These are phyloP conservation scores for Dipodomys ordii DNA, from an alignment of 2,113 vertebrate species.

Conservation along the genomic window DNA sequence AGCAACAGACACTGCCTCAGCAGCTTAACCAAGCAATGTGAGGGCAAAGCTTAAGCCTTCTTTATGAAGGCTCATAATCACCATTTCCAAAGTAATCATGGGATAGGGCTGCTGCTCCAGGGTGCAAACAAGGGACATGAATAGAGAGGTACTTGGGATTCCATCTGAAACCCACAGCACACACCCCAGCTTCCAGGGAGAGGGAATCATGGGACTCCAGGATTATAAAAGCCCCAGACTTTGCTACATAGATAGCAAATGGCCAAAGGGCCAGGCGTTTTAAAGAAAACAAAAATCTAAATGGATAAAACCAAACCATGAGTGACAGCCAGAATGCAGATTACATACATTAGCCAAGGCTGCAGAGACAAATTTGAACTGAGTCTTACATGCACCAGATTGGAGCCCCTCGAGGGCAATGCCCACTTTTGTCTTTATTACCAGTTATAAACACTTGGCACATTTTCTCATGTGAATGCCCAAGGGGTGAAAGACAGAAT, in stretches of 20 bases:
- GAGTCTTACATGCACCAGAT: not conserved
- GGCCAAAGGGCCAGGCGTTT: not conserved
- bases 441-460: not conserved
- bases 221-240: not conserved
- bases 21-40: not conserved
- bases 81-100: not conserved
- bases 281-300: not conserved
- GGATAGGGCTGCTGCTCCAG: not conserved
- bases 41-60: not conserved
- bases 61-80: not conserved
- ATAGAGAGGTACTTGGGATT: not conserved
- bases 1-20: not conserved
- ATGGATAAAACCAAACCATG: not conserved
- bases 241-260: not conserved
- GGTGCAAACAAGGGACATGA: not conserved
- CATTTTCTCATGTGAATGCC: not conserved
- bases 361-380: not conserved
- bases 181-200: not conserved
- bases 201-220: fast-evolving
- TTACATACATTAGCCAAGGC: not conserved
- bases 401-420: not conserved
- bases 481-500: not conserved
- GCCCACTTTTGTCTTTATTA: not conserved
- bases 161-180: not conserved
- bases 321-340: not conserved